These are phyloP conservation scores for Copidosoma floridanum DNA, from an alignment of 1,140 invertebrate genomes.

Conservation along the genomic window DNA sequence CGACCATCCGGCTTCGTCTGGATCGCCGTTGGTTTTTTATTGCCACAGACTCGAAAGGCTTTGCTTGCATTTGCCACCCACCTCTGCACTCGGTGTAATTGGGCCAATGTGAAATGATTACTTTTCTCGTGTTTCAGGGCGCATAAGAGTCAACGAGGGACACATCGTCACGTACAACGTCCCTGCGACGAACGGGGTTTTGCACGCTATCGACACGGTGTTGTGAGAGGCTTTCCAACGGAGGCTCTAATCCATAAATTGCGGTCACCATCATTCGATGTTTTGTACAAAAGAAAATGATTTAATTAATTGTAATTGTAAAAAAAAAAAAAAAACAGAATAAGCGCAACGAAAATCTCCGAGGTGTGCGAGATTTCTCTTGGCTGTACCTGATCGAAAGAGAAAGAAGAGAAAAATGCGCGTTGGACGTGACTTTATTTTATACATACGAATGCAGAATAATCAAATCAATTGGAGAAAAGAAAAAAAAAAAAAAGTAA, in stretches of 20 bases:
- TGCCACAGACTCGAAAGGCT: no score
- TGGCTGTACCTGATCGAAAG: not conserved
- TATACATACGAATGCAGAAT: not conserved
- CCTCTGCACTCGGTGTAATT: no score
- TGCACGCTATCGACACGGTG: slow-evolving; percentile 79
- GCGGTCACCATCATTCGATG: no score
- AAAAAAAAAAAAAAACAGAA: slow-evolving; percentile 4
- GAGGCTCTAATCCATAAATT: no score
- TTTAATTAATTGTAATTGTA: no score
- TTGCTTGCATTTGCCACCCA: not conserved
- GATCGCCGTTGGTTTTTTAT: no score
- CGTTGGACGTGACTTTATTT: not conserved
- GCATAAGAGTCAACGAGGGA: slow-evolving; percentile 77
- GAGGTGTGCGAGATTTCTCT: not conserved
- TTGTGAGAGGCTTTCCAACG: no score
- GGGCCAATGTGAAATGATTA: no score
- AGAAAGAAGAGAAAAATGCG: not conserved
- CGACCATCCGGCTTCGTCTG: no score
- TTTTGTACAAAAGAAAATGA: no score
- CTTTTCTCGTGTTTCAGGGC: slow-evolving; percentile 64
- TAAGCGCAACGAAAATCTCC: not conserved
- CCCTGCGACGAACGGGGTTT: slow-evolving; percentile 84
- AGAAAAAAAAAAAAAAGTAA: slow-evolving; percentile 9
- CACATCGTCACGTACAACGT: slow-evolving; percentile 77
- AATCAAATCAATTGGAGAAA: not conserved